Percentiles rank a stretch among this genome's conserved stretches.
These are phyloP conservation scores for Conchocele bisecta DNA, from an alignment of 2,888 invertebrate genomes.

Conservation along the genomic window DNA sequence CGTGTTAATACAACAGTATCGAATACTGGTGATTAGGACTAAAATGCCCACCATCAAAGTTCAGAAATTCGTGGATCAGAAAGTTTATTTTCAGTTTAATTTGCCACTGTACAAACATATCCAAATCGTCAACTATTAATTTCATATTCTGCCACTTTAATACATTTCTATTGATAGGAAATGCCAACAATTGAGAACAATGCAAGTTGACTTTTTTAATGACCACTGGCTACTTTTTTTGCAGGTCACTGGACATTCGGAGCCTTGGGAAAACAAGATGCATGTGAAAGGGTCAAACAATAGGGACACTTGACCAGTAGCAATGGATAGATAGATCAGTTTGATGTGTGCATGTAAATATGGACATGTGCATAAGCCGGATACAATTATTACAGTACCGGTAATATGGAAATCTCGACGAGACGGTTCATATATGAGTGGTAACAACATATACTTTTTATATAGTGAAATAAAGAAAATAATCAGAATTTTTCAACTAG, in stretches of 20 bases:
- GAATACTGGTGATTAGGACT: no score
- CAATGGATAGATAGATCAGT: constrained; percentile 41
- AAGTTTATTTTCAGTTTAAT: constrained; percentile 2
- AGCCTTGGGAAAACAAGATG: constrained; percentile 48
- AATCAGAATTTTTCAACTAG: no score
- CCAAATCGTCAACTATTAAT: not conserved
- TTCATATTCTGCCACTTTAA: not conserved
- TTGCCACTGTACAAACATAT: not conserved
- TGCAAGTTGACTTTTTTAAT: constrained; percentile 52
- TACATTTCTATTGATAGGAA: constrained; percentile 40
- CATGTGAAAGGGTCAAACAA: constrained; percentile 44
- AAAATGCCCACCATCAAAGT: no score
- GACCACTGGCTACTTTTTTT: constrained; percentile 42
- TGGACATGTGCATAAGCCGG: no score
- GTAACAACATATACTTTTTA: no score
- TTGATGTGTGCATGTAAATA: no score
- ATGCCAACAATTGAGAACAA: constrained; percentile 45
- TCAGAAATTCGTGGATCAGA: not conserved
- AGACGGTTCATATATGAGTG: no score
- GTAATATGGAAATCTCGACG: no score
- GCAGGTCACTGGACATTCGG: constrained; percentile 44
- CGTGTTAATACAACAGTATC: no score
- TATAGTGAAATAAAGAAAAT: no score
- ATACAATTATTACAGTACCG: no score
- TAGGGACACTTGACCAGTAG: constrained; percentile 32